phyloP scores from a whole-genome alignment of 2,113 vertebrate species.

The Semnopithecus entellus region DNA sequence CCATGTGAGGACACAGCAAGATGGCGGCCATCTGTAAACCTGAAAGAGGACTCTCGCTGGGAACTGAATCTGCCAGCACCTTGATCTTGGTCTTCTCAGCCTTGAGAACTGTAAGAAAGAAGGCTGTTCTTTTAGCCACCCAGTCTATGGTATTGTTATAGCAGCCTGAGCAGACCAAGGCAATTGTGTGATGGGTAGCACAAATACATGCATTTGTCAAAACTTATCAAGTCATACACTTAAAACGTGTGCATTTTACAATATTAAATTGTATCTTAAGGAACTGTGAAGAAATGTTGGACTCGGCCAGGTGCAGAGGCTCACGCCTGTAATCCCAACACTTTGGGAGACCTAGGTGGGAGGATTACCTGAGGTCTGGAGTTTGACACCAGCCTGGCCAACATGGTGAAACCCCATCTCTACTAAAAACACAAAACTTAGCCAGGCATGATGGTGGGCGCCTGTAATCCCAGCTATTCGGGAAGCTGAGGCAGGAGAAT shows the following conservation, averaged over 20 bases:
- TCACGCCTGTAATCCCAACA: too few relatives aligned
- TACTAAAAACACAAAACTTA: too few relatives aligned
- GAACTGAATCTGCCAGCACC: neutral
- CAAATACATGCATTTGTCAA: neutral
- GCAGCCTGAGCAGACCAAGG: neutral
- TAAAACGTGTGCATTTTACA: neutral
- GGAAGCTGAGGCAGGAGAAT: too few relatives aligned
- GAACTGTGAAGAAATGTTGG: neutral
- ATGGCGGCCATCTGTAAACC: neutral
- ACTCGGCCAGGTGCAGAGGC: neutral
- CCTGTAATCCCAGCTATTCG: too few relatives aligned
- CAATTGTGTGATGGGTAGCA: neutral
- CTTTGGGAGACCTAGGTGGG: too few relatives aligned
- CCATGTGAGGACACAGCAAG: neutral
- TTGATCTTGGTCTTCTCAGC: neutral
- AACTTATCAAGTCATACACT: neutral
- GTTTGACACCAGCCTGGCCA: too few relatives aligned
- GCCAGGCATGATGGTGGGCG: too few relatives aligned
- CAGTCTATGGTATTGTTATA: neutral
- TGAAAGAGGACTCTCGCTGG: neutral
- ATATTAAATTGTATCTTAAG: neutral
- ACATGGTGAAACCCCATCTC: too few relatives aligned
- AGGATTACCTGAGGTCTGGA: too few relatives aligned
- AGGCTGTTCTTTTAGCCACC: neutral
- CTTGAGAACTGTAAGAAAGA: neutral